These are phyloP conservation scores for Nematopogon swammerdamellus DNA, from an alignment of 2,888 invertebrate species.

Conservation along the genomic window DNA sequence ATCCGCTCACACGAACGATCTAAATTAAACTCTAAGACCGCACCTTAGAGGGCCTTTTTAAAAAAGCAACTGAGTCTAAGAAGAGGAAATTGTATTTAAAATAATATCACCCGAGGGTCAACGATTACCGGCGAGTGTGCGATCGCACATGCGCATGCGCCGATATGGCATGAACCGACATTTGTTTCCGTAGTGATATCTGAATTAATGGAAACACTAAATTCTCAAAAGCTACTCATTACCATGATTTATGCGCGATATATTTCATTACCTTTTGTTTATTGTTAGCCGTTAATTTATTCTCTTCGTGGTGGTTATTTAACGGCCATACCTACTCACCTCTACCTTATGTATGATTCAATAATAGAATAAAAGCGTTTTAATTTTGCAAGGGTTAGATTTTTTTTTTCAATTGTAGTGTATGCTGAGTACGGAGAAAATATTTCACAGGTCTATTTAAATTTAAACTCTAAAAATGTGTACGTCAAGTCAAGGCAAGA, in stretches of 20 bases:
- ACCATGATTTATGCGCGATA: slow-evolving; percentile 54
- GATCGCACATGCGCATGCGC: slow-evolving; percentile 35
- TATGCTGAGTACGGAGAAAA: too few species aligned
- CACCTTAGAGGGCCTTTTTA: slow-evolving; percentile 36
- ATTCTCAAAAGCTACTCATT: slow-evolving; percentile 55
- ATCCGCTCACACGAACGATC: slow-evolving; percentile 24
- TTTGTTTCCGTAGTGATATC: slow-evolving; percentile 58
- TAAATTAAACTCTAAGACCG: slow-evolving; percentile 41
- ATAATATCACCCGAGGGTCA: slow-evolving; percentile 58
- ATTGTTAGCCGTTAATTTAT: background rate
- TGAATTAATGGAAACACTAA: slow-evolving; percentile 55
- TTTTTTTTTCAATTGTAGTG: too few species aligned
- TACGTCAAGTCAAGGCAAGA: too few species aligned
- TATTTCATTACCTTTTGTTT: slow-evolving; percentile 27
- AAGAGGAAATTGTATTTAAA: slow-evolving; percentile 47
- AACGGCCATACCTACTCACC: too few species aligned
- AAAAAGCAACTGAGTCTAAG: slow-evolving; percentile 17
- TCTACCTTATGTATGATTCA: too few species aligned
- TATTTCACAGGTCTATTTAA: too few species aligned
- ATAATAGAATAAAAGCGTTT: too few species aligned
- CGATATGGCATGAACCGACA: slow-evolving; percentile 55
- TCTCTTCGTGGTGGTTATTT: background rate
- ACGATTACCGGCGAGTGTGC: slow-evolving; percentile 46
- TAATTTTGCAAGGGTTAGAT: too few species aligned
- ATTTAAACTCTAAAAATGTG: too few species aligned